These are phyloP conservation scores for Gasterosteus aculeatus DNA, from an alignment of 2,113 vertebrate genomes.

Conservation along the genomic window DNA sequence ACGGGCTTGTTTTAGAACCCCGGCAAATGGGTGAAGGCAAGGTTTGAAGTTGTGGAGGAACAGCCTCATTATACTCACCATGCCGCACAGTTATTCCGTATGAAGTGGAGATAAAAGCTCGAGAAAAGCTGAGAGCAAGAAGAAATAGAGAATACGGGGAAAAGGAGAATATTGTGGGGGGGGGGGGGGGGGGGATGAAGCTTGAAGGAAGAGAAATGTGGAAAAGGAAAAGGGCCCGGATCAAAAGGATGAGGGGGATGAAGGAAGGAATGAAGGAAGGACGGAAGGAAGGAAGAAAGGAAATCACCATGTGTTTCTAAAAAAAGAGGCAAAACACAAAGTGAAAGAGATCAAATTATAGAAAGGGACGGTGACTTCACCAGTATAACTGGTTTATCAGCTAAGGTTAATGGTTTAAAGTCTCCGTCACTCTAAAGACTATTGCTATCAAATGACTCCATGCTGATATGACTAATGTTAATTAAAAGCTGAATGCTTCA, in stretches of 20 bases:
- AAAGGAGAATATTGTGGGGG: conserved; percentile 41
- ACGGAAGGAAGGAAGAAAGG: conserved; percentile 43
- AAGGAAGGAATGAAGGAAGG: conserved; percentile 47
- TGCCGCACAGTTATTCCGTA: conserved; percentile 79
- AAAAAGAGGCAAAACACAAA: conserved; percentile 65
- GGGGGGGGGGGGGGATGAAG: conserved; percentile 45
- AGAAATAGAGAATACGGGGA: conserved; percentile 65
- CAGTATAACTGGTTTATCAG: conserved; percentile 69
- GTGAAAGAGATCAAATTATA: conserved; percentile 71
- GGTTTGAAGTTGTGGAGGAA: conserved; percentile 82
- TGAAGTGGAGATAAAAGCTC: conserved; percentile 83
- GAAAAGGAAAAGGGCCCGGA: conserved; percentile 68
- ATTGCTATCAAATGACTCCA: conserved; percentile 68
- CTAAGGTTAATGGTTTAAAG: conserved; percentile 69
- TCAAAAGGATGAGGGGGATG: conserved; percentile 71
- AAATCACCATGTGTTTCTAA: conserved; percentile 69
- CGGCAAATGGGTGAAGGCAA: conserved; percentile 69
- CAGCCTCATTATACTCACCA: conserved; percentile 83
- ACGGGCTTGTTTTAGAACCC: conserved; percentile 78
- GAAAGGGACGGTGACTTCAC: conserved; percentile 55
- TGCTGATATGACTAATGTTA: conserved; percentile 72
- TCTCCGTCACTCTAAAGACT: conserved; percentile 66
- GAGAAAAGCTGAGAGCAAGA: conserved; percentile 77
- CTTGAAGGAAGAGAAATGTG: conserved; percentile 71
- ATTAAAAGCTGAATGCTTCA: conserved; percentile 72